phyloP scores from a whole-genome alignment of 2,888 invertebrate genomes.

The Sipunculus nudus region DNA sequence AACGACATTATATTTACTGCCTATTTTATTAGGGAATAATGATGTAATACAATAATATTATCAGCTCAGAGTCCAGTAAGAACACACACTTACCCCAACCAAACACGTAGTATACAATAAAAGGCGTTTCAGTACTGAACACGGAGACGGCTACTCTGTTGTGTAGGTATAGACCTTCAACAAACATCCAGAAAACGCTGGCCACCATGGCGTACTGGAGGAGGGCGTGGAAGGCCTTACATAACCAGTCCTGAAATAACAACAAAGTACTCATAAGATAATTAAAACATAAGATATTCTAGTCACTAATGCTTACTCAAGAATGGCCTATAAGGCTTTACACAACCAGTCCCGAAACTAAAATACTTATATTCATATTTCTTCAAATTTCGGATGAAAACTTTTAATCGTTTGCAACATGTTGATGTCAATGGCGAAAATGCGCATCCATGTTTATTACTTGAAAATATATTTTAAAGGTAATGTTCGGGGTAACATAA shows the following conservation, averaged over 20 bases:
- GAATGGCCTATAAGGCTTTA: neutral
- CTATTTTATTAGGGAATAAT: too few relatives aligned
- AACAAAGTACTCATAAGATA: too few relatives aligned
- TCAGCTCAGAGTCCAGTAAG: too few relatives aligned
- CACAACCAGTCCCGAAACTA: neutral
- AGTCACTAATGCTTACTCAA: neutral
- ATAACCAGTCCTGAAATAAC: constrained; percentile 69
- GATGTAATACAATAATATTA: too few relatives aligned
- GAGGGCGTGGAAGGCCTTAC: constrained; percentile 69
- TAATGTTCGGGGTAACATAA: too few relatives aligned
- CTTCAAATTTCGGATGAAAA: too few relatives aligned
- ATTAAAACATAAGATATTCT: neutral
- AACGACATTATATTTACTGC: too few relatives aligned
- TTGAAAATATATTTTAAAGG: too few relatives aligned
- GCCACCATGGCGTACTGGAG: constrained; percentile 70
- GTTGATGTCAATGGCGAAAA: too few relatives aligned
- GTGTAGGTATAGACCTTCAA: constrained; percentile 69
- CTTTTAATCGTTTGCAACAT: too few relatives aligned
- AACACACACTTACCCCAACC: constrained; percentile 71
- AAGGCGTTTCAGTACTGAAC: constrained; percentile 70
- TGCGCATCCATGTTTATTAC: too few relatives aligned
- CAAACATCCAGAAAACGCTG: constrained; percentile 73
- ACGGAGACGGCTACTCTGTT: constrained; percentile 70
- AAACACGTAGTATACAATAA: constrained; percentile 69
- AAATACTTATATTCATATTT: neutral